phyloP scores from a whole-genome alignment of 2,888 invertebrate genomes.

The Prionchulus punctatus region DNA sequence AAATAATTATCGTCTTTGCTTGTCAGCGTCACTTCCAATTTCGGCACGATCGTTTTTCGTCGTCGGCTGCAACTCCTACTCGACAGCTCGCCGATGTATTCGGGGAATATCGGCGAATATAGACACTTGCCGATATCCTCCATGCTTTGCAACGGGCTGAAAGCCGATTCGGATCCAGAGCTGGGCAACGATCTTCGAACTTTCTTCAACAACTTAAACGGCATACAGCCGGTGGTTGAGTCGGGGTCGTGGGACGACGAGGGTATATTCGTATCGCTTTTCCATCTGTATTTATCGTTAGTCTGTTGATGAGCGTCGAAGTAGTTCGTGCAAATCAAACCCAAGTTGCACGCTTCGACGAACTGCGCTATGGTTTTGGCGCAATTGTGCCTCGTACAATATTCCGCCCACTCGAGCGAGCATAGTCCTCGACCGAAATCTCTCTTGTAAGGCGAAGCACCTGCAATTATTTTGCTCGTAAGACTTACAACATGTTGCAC shows the following conservation, averaged over 20 bases:
- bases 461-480: slow-evolving; percentile 35
- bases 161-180: neutral
- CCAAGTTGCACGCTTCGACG: slow-evolving; percentile 15
- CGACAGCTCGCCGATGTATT: neutral
- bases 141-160: neutral
- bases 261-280: neutral
- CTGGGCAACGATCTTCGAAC: neutral
- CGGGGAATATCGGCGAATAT: neutral
- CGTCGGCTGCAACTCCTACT: neutral
- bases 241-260: too few relatives aligned
- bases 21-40: slow-evolving; percentile 3
- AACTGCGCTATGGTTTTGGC: slow-evolving; percentile 55
- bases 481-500: neutral
- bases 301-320: neutral
- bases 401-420: slow-evolving; percentile 58
- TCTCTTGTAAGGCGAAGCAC: slow-evolving; percentile 51
- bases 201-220: neutral
- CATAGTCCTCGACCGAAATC: slow-evolving; percentile 52
- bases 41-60: neutral
- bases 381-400: slow-evolving; percentile 52
- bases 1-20: slow-evolving; percentile 9
- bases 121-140: neutral
- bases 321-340: neutral
- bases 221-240: neutral
- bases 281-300: neutral